These are phyloP conservation scores for Trichosurus vulpecula DNA, from an alignment of 2,797 vertebrate genomes.

Conservation along the genomic window DNA sequence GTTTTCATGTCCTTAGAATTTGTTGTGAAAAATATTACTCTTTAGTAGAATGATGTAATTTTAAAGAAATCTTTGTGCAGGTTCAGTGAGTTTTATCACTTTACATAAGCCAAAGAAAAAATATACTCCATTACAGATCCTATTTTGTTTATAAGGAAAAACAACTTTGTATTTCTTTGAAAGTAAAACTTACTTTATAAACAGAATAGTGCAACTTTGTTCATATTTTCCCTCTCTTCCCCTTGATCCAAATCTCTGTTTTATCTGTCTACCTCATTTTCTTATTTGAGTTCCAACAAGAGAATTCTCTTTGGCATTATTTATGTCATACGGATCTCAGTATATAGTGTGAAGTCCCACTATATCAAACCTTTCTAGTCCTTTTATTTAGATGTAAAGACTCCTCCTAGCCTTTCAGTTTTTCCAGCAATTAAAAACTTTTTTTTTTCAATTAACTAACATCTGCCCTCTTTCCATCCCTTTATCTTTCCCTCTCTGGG, in stretches of 20 bases:
- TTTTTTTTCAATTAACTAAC: not conserved
- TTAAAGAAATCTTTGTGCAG: not conserved
- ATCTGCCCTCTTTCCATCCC: not conserved
- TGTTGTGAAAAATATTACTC: not conserved
- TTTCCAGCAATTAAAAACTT: not conserved
- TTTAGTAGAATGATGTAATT: not conserved
- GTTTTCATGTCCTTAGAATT: not conserved
- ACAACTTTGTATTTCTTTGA: not conserved
- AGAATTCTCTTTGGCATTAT: not conserved
- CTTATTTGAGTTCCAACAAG: not conserved
- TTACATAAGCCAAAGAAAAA: not conserved
- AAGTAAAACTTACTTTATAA: not conserved
- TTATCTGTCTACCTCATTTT: not conserved
- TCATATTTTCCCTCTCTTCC: not conserved
- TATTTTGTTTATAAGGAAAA: not conserved
- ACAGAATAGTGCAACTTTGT: not conserved
- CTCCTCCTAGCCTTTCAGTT: not conserved
- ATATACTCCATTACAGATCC: not conserved
- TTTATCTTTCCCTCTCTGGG: too few relatives aligned
- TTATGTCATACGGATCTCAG: not conserved
- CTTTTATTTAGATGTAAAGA: not conserved
- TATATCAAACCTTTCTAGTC: not conserved
- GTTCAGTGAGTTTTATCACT: not conserved
- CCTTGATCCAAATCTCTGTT: not conserved
- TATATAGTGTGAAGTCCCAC: not conserved